These are phyloP conservation scores for Ptiloglossa arizonensis DNA, from an alignment of 1,140 invertebrate species.

Conservation along the genomic window DNA sequence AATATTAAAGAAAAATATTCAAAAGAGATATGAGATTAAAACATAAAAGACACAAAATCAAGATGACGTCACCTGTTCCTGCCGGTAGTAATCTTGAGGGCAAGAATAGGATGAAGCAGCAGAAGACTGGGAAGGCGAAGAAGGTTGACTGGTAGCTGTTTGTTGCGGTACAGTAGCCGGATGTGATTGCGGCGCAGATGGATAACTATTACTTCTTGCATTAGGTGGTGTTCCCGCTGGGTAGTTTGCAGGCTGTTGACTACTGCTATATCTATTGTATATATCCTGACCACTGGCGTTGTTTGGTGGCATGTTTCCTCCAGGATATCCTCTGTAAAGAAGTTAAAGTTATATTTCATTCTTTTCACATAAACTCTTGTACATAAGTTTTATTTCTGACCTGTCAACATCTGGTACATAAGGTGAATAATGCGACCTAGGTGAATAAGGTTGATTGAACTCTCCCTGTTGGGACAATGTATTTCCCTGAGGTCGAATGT, in stretches of 20 bases:
- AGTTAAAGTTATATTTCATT: constrained; percentile 11
- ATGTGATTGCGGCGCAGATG: constrained; percentile 75
- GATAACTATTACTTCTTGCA: constrained; percentile 75
- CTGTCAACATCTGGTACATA: constrained; percentile 88
- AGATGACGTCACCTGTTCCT: constrained; percentile 73
- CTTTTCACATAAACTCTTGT: background rate
- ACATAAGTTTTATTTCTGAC: constrained; percentile 74
- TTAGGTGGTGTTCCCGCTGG: constrained; percentile 71
- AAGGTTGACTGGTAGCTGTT: constrained; percentile 71
- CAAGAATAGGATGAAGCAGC: constrained; percentile 77
- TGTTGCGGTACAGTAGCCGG: constrained; percentile 75
- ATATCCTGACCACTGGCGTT: constrained; percentile 78
- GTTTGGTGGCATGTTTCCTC: constrained; percentile 77
- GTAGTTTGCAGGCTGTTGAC: constrained; percentile 75
- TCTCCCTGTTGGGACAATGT: constrained; percentile 77
- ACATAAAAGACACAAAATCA: background rate
- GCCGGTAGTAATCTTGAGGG: constrained; percentile 80
- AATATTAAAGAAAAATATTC: constrained; percentile 6
- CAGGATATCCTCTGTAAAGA: constrained; percentile 76
- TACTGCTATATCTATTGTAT: constrained; percentile 78
- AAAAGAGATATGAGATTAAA: background rate
- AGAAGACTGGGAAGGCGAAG: constrained; percentile 75
- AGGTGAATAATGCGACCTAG: constrained; percentile 86
- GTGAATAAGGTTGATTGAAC: constrained; percentile 83
- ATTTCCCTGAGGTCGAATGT: constrained; percentile 79